phyloP scores from a whole-genome alignment of 2,888 invertebrate genomes.

The Kryphioiulus occultus region DNA sequence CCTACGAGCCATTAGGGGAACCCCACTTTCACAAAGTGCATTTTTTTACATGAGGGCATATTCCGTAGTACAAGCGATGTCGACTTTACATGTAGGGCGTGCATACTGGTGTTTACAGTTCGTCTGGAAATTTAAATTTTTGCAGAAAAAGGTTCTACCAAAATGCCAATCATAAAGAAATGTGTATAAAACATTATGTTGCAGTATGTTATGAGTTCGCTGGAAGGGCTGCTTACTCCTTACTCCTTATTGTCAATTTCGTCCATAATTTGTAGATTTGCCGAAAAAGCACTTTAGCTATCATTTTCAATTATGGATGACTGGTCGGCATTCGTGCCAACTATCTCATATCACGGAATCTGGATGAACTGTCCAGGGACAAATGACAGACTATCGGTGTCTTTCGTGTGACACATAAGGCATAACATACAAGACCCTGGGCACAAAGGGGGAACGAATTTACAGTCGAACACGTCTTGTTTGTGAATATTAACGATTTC shows the following conservation, averaged over 20 bases:
- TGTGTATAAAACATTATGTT: no score
- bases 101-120: not conserved
- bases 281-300: not conserved
- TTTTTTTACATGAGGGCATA: no score
- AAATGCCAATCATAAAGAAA: no score
- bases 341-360: not conserved
- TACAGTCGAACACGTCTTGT: not conserved
- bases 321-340: not conserved
- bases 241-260: not conserved
- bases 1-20: no score
- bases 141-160: no score
- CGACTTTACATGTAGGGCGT: no score
- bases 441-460: not conserved
- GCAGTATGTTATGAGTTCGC: no score
- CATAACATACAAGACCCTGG: not conserved
- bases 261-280: not conserved
- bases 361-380: not conserved
- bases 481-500: not conserved
- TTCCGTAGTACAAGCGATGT: no score
- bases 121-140: not conserved
- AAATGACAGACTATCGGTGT: not conserved
- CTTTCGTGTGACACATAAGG: not conserved
- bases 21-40: no score
- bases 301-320: constrained; percentile 12
- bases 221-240: not conserved